Percentiles rank a stretch among this genome's conserved stretches.
These are phyloP conservation scores for Blastobasis adustella DNA, from an alignment of 2,888 invertebrate species.

Conservation along the genomic window DNA sequence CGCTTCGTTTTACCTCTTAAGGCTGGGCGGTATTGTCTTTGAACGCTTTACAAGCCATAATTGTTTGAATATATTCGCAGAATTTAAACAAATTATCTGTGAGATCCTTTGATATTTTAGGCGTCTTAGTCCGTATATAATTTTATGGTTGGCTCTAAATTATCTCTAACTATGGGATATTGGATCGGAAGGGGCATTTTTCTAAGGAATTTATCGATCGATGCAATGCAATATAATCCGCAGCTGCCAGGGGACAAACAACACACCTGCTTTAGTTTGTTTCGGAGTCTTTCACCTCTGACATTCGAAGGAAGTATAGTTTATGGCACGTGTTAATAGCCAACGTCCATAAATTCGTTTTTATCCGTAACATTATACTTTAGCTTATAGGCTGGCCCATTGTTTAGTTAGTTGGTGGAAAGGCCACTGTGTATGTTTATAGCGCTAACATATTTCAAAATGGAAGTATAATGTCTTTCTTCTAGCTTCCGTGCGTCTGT, in stretches of 20 bases:
- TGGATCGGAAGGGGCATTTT: not conserved
- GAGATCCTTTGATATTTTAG: not conserved
- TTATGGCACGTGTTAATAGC: conserved; percentile 14
- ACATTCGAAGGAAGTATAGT: conserved; percentile 40
- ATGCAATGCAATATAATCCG: conserved; percentile 14
- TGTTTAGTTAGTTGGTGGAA: too few relatives aligned
- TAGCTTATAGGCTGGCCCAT: too few relatives aligned
- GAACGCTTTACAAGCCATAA: conserved; percentile 16
- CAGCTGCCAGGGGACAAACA: conserved; percentile 32
- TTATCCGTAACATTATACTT: conserved; percentile 5
- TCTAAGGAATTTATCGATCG: not conserved
- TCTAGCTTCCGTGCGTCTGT: too few relatives aligned
- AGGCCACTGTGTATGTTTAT: not conserved
- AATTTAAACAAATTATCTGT: conserved; percentile 10
- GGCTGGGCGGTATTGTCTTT: conserved; percentile 20
- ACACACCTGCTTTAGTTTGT: conserved; percentile 46
- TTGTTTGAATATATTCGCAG: conserved; percentile 19
- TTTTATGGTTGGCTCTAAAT: not conserved
- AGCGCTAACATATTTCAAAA: conserved; percentile 9
- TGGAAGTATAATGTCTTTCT: conserved; percentile 8
- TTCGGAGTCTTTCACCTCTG: conserved; percentile 49
- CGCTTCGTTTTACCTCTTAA: conserved; percentile 17
- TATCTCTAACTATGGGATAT: not conserved
- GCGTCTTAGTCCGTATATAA: not conserved
- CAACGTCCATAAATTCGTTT: conserved; percentile 20